These are phyloP conservation scores for Neoaliturus tenellus DNA, from an alignment of 2,888 invertebrate genomes.

Conservation along the genomic window DNA sequence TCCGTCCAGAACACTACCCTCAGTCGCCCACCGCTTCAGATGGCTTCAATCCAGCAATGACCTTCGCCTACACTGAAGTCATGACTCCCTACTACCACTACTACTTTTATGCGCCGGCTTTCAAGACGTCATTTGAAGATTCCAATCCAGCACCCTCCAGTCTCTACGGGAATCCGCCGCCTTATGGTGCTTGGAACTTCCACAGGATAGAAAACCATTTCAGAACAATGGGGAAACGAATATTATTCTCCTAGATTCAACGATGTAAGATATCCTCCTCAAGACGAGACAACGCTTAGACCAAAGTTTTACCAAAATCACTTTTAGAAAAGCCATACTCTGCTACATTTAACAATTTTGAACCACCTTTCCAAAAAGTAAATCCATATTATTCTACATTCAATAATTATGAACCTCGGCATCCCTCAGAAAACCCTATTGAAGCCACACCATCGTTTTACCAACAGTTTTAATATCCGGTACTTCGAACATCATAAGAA, in stretches of 20 bases:
- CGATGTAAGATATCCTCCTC: background rate
- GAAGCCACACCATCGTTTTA: background rate
- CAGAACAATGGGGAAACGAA: background rate
- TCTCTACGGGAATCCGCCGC: background rate
- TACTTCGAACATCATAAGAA: conserved; percentile 1
- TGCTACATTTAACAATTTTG: background rate
- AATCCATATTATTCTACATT: too few relatives aligned
- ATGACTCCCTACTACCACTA: conserved; percentile 33
- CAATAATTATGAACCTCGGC: too few relatives aligned
- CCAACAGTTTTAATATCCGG: background rate
- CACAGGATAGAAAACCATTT: too few relatives aligned
- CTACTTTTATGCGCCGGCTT: conserved; percentile 2
- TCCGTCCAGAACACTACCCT: background rate
- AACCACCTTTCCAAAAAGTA: too few relatives aligned
- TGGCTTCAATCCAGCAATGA: background rate
- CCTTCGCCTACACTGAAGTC: conserved; percentile 15
- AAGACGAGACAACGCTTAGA: background rate
- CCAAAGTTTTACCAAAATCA: background rate
- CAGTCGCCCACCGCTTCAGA: background rate
- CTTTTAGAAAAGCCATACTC: background rate
- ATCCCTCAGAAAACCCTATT: background rate
- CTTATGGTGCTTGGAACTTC: background rate
- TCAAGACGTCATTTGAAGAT: background rate
- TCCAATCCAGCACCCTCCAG: background rate
- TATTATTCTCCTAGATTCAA: background rate